Evolutionary conservation across 2,888 invertebrate species (phyloP).

Genomic region (Lordiphosa fenestrarum): DNA sequence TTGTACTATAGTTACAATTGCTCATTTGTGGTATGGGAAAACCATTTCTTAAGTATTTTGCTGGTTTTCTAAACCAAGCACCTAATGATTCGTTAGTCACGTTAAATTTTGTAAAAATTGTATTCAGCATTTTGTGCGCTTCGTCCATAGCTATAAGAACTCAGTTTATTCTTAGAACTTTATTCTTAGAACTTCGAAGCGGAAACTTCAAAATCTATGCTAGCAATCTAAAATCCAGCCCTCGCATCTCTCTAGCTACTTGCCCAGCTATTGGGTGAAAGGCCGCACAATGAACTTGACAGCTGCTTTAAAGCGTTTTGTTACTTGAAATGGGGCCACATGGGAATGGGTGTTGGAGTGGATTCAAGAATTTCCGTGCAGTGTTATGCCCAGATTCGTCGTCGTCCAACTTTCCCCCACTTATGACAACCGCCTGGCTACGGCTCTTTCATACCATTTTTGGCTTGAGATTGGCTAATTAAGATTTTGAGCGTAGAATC

Average conservation of each 20-base stretch:
- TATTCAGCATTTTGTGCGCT: too few relatives aligned
- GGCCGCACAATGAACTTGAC: constrained; percentile 59
- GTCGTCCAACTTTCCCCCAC: not conserved
- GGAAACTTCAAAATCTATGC: too few relatives aligned
- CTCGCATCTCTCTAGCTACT: constrained; percentile 9
- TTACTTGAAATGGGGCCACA: constrained; percentile 27
- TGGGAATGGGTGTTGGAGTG: constrained; percentile 20
- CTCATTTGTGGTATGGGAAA: too few relatives aligned
- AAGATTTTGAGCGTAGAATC: constrained; percentile 60
- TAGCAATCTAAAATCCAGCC: constrained; percentile 6
- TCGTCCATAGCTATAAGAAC: too few relatives aligned
- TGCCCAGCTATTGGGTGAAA: constrained; percentile 48
- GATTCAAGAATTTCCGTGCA: not conserved
- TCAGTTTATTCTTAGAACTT: too few relatives aligned
- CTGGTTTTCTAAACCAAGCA: too few relatives aligned
- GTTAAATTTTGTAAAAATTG: too few relatives aligned
- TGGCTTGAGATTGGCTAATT: constrained; percentile 47
- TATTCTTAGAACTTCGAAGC: too few relatives aligned
- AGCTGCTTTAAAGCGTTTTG: constrained; percentile 22
- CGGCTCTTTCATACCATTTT: constrained; percentile 28
- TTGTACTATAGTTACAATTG: too few relatives aligned
- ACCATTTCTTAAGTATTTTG: too few relatives aligned
- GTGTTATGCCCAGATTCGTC: not conserved
- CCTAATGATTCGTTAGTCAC: too few relatives aligned
- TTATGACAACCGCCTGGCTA: constrained; percentile 11